Evolutionary conservation across 2,113 vertebrate species (phyloP), one percentile per base, ranked within the genome.

Genomic region (Xiphorhynchus elegans): DNA sequence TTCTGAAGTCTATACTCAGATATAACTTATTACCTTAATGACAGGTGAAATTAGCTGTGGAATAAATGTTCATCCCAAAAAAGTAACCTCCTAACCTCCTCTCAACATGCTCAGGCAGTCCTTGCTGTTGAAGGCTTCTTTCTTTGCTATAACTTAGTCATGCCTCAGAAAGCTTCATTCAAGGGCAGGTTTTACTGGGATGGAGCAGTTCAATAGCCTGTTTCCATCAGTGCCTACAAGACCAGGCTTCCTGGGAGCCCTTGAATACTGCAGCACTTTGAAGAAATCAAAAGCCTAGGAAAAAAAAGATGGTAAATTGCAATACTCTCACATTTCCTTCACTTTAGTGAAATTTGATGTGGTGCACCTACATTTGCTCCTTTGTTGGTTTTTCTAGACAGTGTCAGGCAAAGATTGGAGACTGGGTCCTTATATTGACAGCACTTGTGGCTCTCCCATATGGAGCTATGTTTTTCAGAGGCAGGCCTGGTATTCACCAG

Each of bases 61-160:
- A 19, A 46, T 69, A 83, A 46, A 76, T 0, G 1, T 14, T 90
- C 46, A 37, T 49, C 55, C 39, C 7, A 68, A 14, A 18, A 69
- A 84, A n/a, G n/a, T 13, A 84, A 62, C 42, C 55, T 84, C 46
- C 69, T 21, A 37, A 52, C 17, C 50, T 24, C 52, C 28, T 81
- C 44, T 39, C 58, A 11, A 20, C 6, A 5, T 18, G 72, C n/a
- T 91, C 33, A 46, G 28, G 50, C 80, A 93, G 35, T 58, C 44
- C 25, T 17, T 28, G 33, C 42, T 2, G 3, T n/a, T 0, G 0
- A 18, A 59, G 47, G 17, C 37, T 69, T 93, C 64, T 42, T 29
- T 15, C 14, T 59, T 77, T 10, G 11, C 25, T 76, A 6, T 11
- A 64, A 31, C 11, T 20, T 58, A 81, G 58, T n/a, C 11, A 8